Evolutionary conservation across 2,888 invertebrate species (phyloP).

Genomic region (Watsonalla binaria): DNA sequence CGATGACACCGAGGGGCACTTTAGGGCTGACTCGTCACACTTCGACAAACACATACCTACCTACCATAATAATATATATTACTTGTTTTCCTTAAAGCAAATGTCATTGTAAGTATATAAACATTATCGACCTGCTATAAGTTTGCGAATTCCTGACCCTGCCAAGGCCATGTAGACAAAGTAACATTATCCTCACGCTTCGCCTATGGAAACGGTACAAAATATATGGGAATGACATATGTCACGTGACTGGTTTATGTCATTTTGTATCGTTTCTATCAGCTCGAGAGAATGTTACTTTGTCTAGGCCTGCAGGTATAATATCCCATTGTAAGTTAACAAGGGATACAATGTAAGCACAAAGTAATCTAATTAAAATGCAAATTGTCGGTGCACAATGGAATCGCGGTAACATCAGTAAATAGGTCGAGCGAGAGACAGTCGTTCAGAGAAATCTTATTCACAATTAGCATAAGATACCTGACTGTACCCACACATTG

Average conservation of each 20-base stretch:
- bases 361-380: conserved; percentile 52
- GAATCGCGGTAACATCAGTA: conserved; percentile 46
- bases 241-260: too few relatives aligned
- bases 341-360: conserved; percentile 18
- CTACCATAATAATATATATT: conserved; percentile 23
- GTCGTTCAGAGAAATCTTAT: conserved; percentile 44
- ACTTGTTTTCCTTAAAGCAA: conserved; percentile 35
- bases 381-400: conserved; percentile 46
- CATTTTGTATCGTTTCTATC: too few relatives aligned
- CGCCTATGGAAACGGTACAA: too few relatives aligned
- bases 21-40: conserved; percentile 71
- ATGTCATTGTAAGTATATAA: conserved; percentile 9
- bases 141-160: neutral
- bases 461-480: conserved; percentile 44
- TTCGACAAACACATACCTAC: conserved; percentile 44
- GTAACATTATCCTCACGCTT: too few relatives aligned
- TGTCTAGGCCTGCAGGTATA: too few relatives aligned
- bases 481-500: conserved; percentile 42
- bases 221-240: too few relatives aligned
- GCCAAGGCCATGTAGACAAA: neutral
- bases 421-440: conserved; percentile 32
- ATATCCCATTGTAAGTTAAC: neutral
- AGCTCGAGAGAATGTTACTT: too few relatives aligned
- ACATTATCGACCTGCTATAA: neutral
- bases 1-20: conserved; percentile 72